Evolutionary conservation across 2,888 invertebrate genomes (phyloP), one percentile per base, ranked within the genome.

Genomic region (Acrobasis repandana): DNA sequence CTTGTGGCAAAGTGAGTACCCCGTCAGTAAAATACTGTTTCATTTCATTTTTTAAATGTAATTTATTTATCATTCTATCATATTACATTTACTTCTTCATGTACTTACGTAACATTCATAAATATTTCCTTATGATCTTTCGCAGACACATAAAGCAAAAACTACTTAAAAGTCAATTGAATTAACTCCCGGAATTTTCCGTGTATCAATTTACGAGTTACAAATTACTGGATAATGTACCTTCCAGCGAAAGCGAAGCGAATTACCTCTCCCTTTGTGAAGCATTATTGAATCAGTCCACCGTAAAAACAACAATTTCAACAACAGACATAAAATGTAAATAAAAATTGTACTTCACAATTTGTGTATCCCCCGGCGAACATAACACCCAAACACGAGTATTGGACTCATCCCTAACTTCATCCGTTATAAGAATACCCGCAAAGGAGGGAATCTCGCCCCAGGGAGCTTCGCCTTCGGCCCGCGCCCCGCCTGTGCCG

Each of bases 281-380:
- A 54, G 20, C 38, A 18, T 38, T 36, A 54, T 38, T 43, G 54
- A 57, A 57, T 57, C 56, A 47, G 47, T 47, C 56, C 56, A 33
- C 46, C 56, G 47, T 47, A 20, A 57, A 57, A 46, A 57, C 47
- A 57, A 57, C 47, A 57, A 47, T 57, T 57, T 57, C 33, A 57
- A 47, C 47, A 57, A 57, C 47, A 57, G 33, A 57, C 54, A 54
- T 54, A 54, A 54, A 54, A 54, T 54, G 54, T 54, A 38, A 54
- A 43, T 54, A 54, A 54, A 54, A 54, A 54, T 54, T 54, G 54
- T 54, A 54, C 54, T 54, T 38, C 38, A 36, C 54, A 54, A 54
- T 54, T 54, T 54, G 54, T 38, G 54, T 54, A 54, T 54, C 54
- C 54, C 54, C 38, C 18, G 54, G 54, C 54, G 54, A 38, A 38